Evolutionary conservation across 2,888 invertebrate genomes (phyloP).

Genomic region (Aquatica leii): DNA sequence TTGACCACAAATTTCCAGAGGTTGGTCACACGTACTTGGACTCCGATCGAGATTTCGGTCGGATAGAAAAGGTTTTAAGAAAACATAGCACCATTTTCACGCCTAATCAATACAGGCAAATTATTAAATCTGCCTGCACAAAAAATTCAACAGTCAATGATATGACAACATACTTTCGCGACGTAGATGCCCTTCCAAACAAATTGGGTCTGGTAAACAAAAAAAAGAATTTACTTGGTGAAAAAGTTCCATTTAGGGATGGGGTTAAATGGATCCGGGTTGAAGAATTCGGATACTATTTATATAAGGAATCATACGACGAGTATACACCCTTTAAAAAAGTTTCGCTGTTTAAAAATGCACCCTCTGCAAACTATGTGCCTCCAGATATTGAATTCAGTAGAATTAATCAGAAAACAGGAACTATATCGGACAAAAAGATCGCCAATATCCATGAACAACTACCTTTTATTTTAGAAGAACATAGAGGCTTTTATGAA

Average conservation of each 20-base stretch:
- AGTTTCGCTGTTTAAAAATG: slow-evolving; percentile 22
- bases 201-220: slow-evolving; percentile 37
- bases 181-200: slow-evolving; percentile 28
- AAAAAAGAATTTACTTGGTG: slow-evolving; percentile 39
- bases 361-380: slow-evolving; percentile 10
- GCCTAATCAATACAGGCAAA: too few relatives aligned
- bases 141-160: too few relatives aligned
- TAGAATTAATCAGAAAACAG: slow-evolving; percentile 19
- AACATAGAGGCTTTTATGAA: too few relatives aligned
- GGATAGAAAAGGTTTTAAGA: slow-evolving; percentile 48
- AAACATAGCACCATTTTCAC: slow-evolving; percentile 45
- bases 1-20: slow-evolving; percentile 52
- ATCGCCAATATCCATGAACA: slow-evolving; percentile 19
- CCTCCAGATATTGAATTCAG: slow-evolving; percentile 11
- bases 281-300: slow-evolving; percentile 41
- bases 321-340: slow-evolving; percentile 29
- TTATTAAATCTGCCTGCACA: too few relatives aligned
- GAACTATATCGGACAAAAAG: slow-evolving; percentile 21
- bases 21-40: slow-evolving; percentile 51
- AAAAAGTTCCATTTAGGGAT: slow-evolving; percentile 45
- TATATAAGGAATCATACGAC: too few relatives aligned
- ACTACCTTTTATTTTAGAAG: slow-evolving; percentile 19
- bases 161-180: slow-evolving; percentile 38
- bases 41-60: slow-evolving; percentile 50
- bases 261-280: slow-evolving; percentile 45